Evolutionary conservation across 2,797 vertebrate genomes (phyloP).

Genomic region (Numenius phaeopus): DNA sequence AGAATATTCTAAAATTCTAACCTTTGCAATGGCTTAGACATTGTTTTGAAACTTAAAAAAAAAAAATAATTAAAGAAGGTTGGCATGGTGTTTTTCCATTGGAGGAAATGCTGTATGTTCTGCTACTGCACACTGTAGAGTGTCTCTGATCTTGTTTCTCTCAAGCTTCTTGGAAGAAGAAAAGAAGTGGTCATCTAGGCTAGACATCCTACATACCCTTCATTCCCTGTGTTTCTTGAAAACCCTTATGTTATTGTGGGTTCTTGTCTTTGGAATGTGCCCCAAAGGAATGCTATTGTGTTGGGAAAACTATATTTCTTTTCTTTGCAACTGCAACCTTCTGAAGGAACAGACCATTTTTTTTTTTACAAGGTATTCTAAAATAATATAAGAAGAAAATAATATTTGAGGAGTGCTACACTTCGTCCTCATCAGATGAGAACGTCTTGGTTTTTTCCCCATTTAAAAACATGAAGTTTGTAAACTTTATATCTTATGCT

Average conservation of each 20-base stretch:
- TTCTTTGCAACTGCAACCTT: not conserved
- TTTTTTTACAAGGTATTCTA: not conserved
- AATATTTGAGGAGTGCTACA: not conserved
- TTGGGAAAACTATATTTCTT: not conserved
- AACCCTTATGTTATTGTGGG: not conserved
- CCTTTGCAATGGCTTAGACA: not conserved
- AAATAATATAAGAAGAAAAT: not conserved
- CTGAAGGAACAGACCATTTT: not conserved
- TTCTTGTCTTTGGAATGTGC: not conserved
- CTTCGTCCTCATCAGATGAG: not conserved
- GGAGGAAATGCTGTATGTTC: not conserved
- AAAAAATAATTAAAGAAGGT: no score
- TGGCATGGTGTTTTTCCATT: rapidly evolving
- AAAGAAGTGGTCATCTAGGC: not conserved
- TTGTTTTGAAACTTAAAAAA: not conserved
- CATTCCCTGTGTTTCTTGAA: not conserved
- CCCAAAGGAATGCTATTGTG: not conserved
- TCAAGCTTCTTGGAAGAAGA: not conserved
- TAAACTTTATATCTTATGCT: not conserved
- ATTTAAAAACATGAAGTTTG: not conserved
- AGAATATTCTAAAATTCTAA: not conserved
- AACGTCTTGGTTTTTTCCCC: not conserved
- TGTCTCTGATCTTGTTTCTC: not conserved
- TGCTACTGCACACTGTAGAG: not conserved
- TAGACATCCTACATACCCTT: not conserved